Base-by-base conservation (phyloP, 2,797 vertebrate genomes). In the Cryptoprocta ferox region DNA sequence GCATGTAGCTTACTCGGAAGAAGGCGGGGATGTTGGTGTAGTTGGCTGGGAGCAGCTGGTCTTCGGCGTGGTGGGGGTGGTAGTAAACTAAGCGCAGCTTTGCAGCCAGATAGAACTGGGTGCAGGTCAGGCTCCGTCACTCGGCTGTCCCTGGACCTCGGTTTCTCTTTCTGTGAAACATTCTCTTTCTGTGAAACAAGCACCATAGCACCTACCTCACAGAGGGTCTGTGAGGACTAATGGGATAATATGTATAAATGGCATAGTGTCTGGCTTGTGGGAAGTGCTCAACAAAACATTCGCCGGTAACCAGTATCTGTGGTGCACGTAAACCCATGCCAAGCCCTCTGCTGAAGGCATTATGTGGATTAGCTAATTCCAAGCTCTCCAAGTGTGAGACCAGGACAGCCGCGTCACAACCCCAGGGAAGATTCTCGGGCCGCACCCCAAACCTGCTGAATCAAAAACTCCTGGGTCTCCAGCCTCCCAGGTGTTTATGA, bases 241-340 rank as follows among this genome's bases (percentile, higher is more conserved):
- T 1, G 14, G 61, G 82, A 21, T 14, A 28, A 12, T 5, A 18
- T 0, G n/a, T n/a, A 48, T 37, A 37, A 65, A 30, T 2, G 26
- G 37, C 32, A 16, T 2, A 2, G 26, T 2, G 16, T 32, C 82
- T 61, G 56, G 68, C 37, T 50, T 14, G 16, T 50, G 37, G 68
- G 0, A 28, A 76, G 70, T 2, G 18, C 18, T 6, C 42, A 2
- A 4, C 26, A 35, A 5, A 35, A 65, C 0, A 3, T 9, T 26
- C 5, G 1, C 45, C 15, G 39, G 28, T 13, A 15, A 37, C 35
- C 14, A 9, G 9, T 32, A 32, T 28, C 15, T 13, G 37, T 45
- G 1, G 18, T 4, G 42, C 68, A 21, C 42, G 59, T 61, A 32
- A 37, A 24, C 59, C 24, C 37, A 35, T 4, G 45, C 63, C 78